A percentile compares a stretch with the other conserved stretches of the same genome.
phyloP scores from a whole-genome alignment of 2,113 vertebrate species.

The Paramormyrops kingsleyae region DNA sequence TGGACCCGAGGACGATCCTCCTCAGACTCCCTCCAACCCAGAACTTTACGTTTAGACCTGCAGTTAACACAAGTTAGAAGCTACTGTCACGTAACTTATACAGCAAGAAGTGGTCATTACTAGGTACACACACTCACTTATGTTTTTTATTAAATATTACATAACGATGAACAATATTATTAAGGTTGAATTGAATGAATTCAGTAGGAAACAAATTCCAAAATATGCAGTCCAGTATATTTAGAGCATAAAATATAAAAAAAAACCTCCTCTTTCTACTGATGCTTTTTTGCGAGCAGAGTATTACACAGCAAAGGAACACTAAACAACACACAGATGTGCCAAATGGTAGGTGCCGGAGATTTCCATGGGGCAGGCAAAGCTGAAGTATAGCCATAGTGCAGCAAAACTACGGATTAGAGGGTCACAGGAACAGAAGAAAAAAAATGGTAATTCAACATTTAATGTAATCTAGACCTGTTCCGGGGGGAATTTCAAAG shows the following conservation, averaged over 20 bases:
- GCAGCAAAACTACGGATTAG: background rate
- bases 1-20: slow-evolving; percentile 62
- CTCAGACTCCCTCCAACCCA: slow-evolving; percentile 78
- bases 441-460: background rate
- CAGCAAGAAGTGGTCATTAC: background rate
- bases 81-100: background rate
- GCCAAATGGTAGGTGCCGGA: background rate
- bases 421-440: background rate
- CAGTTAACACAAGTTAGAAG: background rate
- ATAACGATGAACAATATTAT: background rate
- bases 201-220: background rate
- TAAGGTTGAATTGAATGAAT: background rate
- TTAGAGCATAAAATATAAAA: background rate
- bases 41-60: slow-evolving; percentile 93
- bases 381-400: background rate
- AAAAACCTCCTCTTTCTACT: background rate
- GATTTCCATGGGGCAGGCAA: background rate
- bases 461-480: background rate
- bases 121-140: background rate
- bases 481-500: background rate
- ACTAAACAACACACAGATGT: background rate
- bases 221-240: background rate
- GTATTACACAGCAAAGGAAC: background rate
- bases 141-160: background rate
- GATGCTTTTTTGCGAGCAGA: background rate